Evolutionary conservation across 2,888 invertebrate species (phyloP).

Genomic region (Platerodrilus igneus): DNA sequence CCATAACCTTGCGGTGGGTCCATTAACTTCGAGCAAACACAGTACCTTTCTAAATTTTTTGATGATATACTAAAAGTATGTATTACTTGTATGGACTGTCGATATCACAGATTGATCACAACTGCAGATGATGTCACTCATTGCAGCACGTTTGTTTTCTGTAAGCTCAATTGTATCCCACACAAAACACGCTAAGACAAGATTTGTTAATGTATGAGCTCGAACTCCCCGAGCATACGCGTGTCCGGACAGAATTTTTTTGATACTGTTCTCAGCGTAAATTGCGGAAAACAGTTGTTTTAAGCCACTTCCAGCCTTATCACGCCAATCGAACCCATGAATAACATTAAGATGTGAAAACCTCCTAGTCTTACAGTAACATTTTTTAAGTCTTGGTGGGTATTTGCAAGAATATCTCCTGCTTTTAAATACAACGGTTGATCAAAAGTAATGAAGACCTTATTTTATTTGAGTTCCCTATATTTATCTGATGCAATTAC

Average conservation of each 20-base stretch:
- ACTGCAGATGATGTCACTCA: too few relatives aligned
- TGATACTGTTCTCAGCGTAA: constrained; percentile 28
- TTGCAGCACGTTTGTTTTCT: too few relatives aligned
- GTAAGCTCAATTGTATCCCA: too few relatives aligned
- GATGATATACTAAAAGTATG: too few relatives aligned
- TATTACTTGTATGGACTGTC: too few relatives aligned
- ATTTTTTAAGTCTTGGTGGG: too few relatives aligned
- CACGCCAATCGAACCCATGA: constrained; percentile 22
- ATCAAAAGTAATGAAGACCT: not conserved
- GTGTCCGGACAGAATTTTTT: constrained; percentile 33
- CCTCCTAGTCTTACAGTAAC: constrained; percentile 25
- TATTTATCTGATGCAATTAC: not conserved
- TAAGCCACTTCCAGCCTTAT: constrained; percentile 31
- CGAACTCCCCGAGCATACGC: constrained; percentile 32
- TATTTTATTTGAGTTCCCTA: not conserved
- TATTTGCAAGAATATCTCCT: constrained; percentile 20
- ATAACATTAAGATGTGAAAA: constrained; percentile 31
- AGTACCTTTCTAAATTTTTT: too few relatives aligned
- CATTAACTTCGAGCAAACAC: too few relatives aligned
- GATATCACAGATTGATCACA: too few relatives aligned
- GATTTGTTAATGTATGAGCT: constrained; percentile 29
- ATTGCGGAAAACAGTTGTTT: constrained; percentile 27
- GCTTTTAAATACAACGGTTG: constrained; percentile 28
- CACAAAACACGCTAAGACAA: too few relatives aligned
- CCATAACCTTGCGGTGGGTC: too few relatives aligned